A percentile compares a stretch with the other conserved stretches of the same genome.
phyloP scores from a whole-genome alignment of 2,888 invertebrate genomes.

The Catonia carolina region DNA sequence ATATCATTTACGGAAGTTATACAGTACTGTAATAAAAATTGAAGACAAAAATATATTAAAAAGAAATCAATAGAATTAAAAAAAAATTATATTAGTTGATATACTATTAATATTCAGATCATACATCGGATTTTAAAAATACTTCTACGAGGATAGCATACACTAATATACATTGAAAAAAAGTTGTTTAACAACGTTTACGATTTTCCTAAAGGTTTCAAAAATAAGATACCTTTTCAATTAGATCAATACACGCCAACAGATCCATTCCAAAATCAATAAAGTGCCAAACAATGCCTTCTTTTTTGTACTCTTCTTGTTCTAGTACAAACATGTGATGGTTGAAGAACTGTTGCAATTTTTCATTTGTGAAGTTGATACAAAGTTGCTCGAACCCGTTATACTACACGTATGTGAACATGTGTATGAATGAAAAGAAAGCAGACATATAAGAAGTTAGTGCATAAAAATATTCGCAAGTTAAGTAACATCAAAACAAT shows the following conservation, averaged over 20 bases:
- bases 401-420: slow-evolving; percentile 52
- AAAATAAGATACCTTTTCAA: slow-evolving; percentile 82
- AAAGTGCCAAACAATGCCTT: slow-evolving; percentile 97
- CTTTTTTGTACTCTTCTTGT: slow-evolving; percentile 97
- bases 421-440: not conserved
- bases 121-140: no score
- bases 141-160: no score
- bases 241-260: slow-evolving; percentile 95
- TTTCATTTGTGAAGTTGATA: slow-evolving; percentile 99
- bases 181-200: no score
- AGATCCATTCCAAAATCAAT: slow-evolving; percentile 99
- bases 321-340: slow-evolving; percentile 99
- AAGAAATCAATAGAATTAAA: no score
- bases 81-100: no score
- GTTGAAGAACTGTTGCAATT: slow-evolving; percentile 99
- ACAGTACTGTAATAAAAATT: no score
- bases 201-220: no score
- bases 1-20: no score
- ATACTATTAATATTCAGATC: no score
- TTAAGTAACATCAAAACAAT: not conserved
- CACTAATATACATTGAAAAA: no score
- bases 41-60: no score
- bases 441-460: not conserved
- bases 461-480: not conserved
- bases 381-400: slow-evolving; percentile 99